Conservation (phyloP, 2,797 vertebrate genomes). For the Lateolabrax maculatus region DNA sequence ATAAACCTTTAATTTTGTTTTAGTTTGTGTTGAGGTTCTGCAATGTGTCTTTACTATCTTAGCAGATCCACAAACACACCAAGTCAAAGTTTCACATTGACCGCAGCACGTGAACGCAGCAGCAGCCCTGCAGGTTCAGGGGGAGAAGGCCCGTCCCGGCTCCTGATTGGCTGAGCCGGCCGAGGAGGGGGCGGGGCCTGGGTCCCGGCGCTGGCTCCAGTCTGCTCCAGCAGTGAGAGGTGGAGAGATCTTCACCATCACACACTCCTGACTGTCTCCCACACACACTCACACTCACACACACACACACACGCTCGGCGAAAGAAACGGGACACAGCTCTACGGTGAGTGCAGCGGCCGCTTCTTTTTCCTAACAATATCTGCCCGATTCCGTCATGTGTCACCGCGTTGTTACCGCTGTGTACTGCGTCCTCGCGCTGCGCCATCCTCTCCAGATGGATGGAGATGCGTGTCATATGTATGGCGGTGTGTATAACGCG, state of each 20-base stretch:
- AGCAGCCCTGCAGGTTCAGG: conserved; percentile 43
- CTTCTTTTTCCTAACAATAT: conserved; percentile 28
- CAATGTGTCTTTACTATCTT: not conserved
- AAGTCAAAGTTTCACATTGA: not conserved
- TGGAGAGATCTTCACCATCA: conserved; percentile 71
- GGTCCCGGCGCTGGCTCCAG: conserved; percentile 59
- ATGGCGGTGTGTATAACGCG: conserved; percentile 3
- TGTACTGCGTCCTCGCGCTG: conserved; percentile 34
- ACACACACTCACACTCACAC: conserved; percentile 6
- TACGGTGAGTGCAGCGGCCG: conserved; percentile 71
- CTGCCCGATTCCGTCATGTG: conserved; percentile 6
- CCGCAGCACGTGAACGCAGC: conserved; percentile 55
- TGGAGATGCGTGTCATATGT: conserved; percentile 30
- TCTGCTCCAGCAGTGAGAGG: conserved; percentile 69
- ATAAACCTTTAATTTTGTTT: not conserved
- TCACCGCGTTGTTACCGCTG: conserved; percentile 28
- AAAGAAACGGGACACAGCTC: conserved; percentile 51
- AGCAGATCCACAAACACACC: not conserved
- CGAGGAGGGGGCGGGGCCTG: conserved; percentile 55
- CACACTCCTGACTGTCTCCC: conserved; percentile 52
- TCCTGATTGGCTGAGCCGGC: conserved; percentile 68
- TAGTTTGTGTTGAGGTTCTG: not conserved
- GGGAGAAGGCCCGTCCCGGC: not conserved
- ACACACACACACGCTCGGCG: conserved; percentile 9
- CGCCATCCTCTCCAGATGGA: conserved; percentile 33